Base-by-base conservation (phyloP, 2,888 invertebrate species). In the Leptopilina myrica region DNA sequence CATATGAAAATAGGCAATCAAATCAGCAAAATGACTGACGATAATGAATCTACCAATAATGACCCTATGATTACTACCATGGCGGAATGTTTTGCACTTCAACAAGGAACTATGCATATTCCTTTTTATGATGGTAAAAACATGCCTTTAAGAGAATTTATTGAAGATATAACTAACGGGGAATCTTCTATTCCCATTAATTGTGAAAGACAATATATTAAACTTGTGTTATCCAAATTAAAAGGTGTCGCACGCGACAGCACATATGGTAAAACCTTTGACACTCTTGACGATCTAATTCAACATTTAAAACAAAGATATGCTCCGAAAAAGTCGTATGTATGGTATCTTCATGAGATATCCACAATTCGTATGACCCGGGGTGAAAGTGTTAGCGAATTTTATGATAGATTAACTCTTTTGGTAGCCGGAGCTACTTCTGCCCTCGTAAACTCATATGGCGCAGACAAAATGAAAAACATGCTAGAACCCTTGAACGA, bases 41-140 rank as follows among this genome's bases (percentile, higher is more conserved):
- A 49, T 26, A 64, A 20, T 15, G 69, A 33, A 76, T 43, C 43
- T 59, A 73, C 2, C 3, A 78, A 76, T 2, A 78, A 15, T 14
- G 80, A 80, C 40, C 15, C 67, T 3, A 79, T 80, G 64, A 26
- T 78, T 2, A 80, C 78, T 2, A 76, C n/a, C 5, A 80, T 80
- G 77, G 76, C 75, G 4, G 80, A 77, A 62, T 65, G 40, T 46
- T 78, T 80, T 43, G 75, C 67, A 8, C 49, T 67, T 1, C 69
- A 81, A 69, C 67, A 81, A 69, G 81, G 76, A 59, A 43, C 15
- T 76, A 66, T 49, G 11, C 49, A 49, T 49, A 49, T 49, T 49
- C 49, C 49, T 49, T 9, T 49, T 49, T 49, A 49, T 20, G 66
- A 75, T 75, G 75, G 77, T 12, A 77, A 77, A 64, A 80, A 75